A percentile compares a stretch with the other conserved stretches of the same genome.
phyloP scores from a whole-genome alignment of 2,888 invertebrate genomes.

The Bugula neritina region DNA sequence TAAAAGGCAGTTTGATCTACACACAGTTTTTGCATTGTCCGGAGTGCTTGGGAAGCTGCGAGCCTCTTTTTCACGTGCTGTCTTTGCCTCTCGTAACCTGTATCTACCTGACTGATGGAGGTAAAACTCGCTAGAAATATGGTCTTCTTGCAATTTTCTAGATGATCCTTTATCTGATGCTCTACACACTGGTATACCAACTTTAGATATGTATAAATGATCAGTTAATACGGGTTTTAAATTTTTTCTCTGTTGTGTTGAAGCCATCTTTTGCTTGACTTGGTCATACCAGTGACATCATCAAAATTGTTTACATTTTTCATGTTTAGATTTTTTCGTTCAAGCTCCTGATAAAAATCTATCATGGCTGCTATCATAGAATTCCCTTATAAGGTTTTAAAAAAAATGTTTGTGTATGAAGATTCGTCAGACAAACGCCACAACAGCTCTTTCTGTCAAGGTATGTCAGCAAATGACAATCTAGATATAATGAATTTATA shows the following conservation, averaged over 20 bases:
- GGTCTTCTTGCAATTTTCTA: not conserved
- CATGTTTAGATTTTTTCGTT: too few species aligned
- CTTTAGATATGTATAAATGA: not conserved
- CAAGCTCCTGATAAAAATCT: too few species aligned
- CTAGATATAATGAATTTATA: too few species aligned
- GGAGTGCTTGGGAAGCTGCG: not conserved
- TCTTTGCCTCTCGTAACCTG: not conserved
- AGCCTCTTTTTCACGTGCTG: not conserved
- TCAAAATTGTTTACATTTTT: too few species aligned
- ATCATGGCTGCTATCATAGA: not conserved
- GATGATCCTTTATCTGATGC: not conserved
- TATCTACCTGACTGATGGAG: not conserved
- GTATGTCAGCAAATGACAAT: too few species aligned
- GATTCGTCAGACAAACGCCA: not conserved
- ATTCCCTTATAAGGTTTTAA: not conserved
- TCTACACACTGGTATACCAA: not conserved
- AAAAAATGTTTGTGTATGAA: not conserved
- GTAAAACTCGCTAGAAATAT: not conserved
- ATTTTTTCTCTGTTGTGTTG: not conserved
- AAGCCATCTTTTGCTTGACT: too few species aligned
- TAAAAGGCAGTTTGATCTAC: too few species aligned
- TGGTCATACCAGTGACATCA: too few species aligned
- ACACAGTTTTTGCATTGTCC: not conserved
- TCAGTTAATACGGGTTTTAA: not conserved
- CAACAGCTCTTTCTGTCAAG: not conserved